phyloP scores from a whole-genome alignment of 2,888 invertebrate species.

The Odontomyia ornata region DNA sequence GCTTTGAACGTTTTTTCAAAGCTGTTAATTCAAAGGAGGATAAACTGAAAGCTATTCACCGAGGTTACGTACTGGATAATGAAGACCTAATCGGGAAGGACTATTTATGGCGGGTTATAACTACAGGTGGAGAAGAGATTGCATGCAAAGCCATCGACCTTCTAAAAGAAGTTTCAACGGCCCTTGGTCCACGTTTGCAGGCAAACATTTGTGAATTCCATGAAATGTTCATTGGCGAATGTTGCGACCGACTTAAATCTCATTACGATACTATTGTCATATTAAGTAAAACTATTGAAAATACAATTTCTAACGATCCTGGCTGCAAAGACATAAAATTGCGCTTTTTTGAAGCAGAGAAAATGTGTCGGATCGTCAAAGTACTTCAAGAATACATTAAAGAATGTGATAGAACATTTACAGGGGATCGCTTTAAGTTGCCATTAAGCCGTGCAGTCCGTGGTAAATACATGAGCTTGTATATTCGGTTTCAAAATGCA shows the following conservation, averaged over 20 bases:
- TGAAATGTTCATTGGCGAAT: slow-evolving; percentile 90
- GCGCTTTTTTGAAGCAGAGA: slow-evolving; percentile 72
- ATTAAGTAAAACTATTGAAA: slow-evolving; percentile 58
- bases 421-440: slow-evolving; percentile 87
- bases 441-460: slow-evolving; percentile 87
- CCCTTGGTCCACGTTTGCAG: slow-evolving; percentile 86
- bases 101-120: slow-evolving; percentile 94
- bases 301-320: slow-evolving; percentile 53
- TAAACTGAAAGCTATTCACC: slow-evolving; percentile 86
- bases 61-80: slow-evolving; percentile 89
- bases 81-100: slow-evolving; percentile 95
- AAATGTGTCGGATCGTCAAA: slow-evolving; percentile 93
- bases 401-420: slow-evolving; percentile 90
- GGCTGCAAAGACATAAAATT: slow-evolving; percentile 61
- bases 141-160: slow-evolving; percentile 91
- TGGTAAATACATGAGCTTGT: slow-evolving; percentile 87
- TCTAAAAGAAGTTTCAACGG: slow-evolving; percentile 92
- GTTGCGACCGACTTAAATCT: slow-evolving; percentile 87
- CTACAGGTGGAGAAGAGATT: slow-evolving; percentile 90
- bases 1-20: slow-evolving; percentile 72
- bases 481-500: slow-evolving; percentile 87
- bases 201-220: slow-evolving; percentile 84
- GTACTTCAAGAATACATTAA: slow-evolving; percentile 94
- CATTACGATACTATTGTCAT: slow-evolving; percentile 83
- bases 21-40: slow-evolving; percentile 95